Percentiles rank a stretch among this genome's conserved stretches.
phyloP scores from a whole-genome alignment of 2,797 vertebrate genomes.

The Sebastes variabilis region DNA sequence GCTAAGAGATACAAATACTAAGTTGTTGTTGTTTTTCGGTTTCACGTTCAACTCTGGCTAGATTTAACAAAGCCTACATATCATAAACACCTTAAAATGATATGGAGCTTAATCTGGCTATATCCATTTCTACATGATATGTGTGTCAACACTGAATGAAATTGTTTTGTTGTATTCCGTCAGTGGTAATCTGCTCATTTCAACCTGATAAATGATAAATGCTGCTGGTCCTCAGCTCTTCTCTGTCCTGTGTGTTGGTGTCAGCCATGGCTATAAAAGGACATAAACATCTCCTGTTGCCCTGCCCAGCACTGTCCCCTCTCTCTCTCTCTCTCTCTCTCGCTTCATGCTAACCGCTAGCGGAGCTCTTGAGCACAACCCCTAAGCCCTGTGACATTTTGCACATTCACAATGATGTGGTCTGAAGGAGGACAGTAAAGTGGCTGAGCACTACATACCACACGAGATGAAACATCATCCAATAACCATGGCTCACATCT shows the following conservation, averaged over 20 bases:
- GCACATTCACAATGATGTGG: conserved; percentile 54
- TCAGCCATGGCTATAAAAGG: conserved; percentile 87
- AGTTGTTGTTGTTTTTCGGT: conserved; percentile 18
- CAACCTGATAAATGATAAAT: conserved; percentile 61
- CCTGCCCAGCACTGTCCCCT: conserved; percentile 45
- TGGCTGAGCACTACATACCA: conserved; percentile 12
- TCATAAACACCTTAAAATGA: not conserved
- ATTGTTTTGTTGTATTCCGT: conserved; percentile 27
- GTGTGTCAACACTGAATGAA: not conserved
- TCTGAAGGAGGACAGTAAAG: conserved; percentile 32
- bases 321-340: not conserved
- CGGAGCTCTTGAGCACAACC: conserved; percentile 65
- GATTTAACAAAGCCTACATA: not conserved
- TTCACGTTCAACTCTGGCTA: not conserved
- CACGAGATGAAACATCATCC: conserved; percentile 9
- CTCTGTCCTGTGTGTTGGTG: conserved; percentile 61
- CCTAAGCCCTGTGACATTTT: conserved; percentile 74
- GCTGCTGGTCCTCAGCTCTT: conserved; percentile 64
- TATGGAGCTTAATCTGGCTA: not conserved
- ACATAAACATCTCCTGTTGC: conserved; percentile 78
- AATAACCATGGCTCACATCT: not conserved
- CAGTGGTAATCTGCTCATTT: conserved; percentile 37
- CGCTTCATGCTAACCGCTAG: conserved; percentile 64
- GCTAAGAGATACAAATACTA: conserved; percentile 7
- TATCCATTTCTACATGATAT: not conserved